Percentiles rank a stretch among this genome's conserved stretches.
Evolutionary conservation across 2,888 invertebrate species (phyloP).

Genomic region (Plemyria rubiginata): DNA sequence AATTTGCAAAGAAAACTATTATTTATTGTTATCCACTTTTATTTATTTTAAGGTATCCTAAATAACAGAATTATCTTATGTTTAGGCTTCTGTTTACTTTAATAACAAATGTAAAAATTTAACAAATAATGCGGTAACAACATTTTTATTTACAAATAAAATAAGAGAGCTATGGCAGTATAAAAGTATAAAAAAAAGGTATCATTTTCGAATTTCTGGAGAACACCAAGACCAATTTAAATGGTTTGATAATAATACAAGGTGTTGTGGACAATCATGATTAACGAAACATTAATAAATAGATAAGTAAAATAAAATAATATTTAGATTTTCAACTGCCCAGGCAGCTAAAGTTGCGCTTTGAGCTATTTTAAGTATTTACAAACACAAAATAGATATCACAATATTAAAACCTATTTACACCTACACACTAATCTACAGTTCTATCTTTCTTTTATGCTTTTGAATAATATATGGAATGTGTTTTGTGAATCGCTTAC

Average conservation of each 20-base stretch:
- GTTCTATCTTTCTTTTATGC: conserved; percentile 56
- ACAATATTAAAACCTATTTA: conserved; percentile 23
- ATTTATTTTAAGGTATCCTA: too few relatives aligned
- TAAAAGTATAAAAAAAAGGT: background rate
- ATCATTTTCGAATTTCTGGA: conserved; percentile 3
- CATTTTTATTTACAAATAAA: background rate
- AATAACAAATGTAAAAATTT: background rate
- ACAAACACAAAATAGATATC: conserved; percentile 23
- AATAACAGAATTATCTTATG: too few relatives aligned
- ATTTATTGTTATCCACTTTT: too few relatives aligned
- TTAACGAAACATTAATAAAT: conserved; percentile 13
- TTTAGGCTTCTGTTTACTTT: background rate
- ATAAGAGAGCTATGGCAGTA: background rate
- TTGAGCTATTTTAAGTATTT: conserved; percentile 25
- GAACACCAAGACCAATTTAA: background rate
- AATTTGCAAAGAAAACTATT: too few relatives aligned
- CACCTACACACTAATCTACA: too few relatives aligned
- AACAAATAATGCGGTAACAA: background rate
- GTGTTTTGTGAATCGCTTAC: conserved; percentile 94
- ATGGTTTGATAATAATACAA: background rate
- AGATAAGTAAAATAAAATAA: conserved; percentile 7
- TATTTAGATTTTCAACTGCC: conserved; percentile 12
- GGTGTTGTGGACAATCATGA: conserved; percentile 21
- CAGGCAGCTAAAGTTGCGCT: conserved; percentile 23
- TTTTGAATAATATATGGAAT: conserved; percentile 84